Percentiles rank a stretch among this genome's conserved stretches.
These are phyloP conservation scores for Erethizon dorsatum DNA, from an alignment of 2,797 vertebrate species.

Conservation along the genomic window DNA sequence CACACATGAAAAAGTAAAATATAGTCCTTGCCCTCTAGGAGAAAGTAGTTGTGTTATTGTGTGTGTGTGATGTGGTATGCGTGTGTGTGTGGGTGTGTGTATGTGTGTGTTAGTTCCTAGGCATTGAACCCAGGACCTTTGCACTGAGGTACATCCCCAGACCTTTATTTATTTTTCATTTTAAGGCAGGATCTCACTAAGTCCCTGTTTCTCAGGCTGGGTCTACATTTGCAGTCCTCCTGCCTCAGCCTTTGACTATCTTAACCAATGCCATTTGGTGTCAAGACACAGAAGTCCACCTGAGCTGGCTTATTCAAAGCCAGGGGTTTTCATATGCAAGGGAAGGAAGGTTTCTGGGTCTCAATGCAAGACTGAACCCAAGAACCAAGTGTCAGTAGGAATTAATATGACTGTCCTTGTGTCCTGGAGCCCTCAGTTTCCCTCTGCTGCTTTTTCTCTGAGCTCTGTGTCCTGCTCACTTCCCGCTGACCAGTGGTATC, in stretches of 20 bases:
- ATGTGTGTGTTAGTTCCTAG: neutral
- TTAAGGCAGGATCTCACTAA: neutral
- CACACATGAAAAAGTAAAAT: neutral
- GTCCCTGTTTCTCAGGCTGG: neutral
- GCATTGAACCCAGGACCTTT: neutral
- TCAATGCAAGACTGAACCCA: neutral
- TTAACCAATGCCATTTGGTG: neutral
- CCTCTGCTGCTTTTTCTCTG: neutral
- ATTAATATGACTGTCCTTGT: neutral
- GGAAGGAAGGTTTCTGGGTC: neutral
- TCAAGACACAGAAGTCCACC: neutral
- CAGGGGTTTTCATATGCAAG: neutral
- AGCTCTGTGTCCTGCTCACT: neutral
- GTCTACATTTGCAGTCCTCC: neutral
- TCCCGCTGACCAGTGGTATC: neutral
- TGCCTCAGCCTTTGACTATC: neutral
- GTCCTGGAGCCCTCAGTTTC: neutral
- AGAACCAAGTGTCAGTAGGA: neutral
- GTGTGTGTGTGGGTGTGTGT: no score
- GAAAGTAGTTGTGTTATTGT: no score
- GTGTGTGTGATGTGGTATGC: no score
- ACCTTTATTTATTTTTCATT: neutral
- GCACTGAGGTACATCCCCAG: neutral
- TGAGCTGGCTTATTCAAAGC: neutral
- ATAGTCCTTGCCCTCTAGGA: neutral